Conservation (phyloP, 1,140 invertebrate species). For the Danaus melanippus region DNA sequence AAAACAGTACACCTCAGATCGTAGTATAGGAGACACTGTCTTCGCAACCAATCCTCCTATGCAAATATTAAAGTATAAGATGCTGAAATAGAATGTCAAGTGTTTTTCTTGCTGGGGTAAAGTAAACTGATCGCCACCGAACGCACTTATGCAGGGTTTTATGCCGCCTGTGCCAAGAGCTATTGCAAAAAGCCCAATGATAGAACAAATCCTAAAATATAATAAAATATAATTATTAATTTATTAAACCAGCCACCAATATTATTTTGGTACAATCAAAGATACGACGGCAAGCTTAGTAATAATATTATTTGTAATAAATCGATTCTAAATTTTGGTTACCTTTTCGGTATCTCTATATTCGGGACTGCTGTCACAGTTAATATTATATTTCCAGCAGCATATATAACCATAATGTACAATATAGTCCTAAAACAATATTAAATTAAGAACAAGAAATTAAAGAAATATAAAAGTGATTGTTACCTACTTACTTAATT, state of each 20-base stretch:
- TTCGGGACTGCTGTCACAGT: conserved; percentile 78
- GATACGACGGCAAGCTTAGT: too few species aligned
- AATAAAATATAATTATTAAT: conserved; percentile 1
- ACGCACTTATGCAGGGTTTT: conserved; percentile 91
- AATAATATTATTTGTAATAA: too few species aligned
- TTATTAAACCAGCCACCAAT: background rate
- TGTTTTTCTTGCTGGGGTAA: conserved; percentile 75
- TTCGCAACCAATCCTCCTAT: conserved; percentile 78
- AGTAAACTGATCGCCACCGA: conserved; percentile 90
- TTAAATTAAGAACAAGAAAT: background rate
- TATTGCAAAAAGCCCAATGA: conserved; percentile 76
- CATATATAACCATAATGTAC: conserved; percentile 90
- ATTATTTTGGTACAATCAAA: background rate
- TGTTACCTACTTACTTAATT: conserved; percentile 72
- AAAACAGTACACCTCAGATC: conserved; percentile 77
- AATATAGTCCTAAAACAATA: conserved; percentile 84
- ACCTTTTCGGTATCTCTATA: conserved; percentile 76
- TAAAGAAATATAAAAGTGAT: too few species aligned
- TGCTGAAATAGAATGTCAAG: conserved; percentile 77
- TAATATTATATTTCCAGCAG: conserved; percentile 86
- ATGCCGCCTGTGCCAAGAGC: conserved; percentile 89
- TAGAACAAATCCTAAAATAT: conserved; percentile 65
- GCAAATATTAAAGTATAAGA: conserved; percentile 81
- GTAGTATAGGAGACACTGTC: conserved; percentile 77
- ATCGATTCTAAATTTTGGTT: conserved; percentile 17